A percentile compares a stretch with the other conserved stretches of the same genome.
phyloP scores from a whole-genome alignment of 2,113 vertebrate genomes.

The Coreoperca whiteheadi region DNA sequence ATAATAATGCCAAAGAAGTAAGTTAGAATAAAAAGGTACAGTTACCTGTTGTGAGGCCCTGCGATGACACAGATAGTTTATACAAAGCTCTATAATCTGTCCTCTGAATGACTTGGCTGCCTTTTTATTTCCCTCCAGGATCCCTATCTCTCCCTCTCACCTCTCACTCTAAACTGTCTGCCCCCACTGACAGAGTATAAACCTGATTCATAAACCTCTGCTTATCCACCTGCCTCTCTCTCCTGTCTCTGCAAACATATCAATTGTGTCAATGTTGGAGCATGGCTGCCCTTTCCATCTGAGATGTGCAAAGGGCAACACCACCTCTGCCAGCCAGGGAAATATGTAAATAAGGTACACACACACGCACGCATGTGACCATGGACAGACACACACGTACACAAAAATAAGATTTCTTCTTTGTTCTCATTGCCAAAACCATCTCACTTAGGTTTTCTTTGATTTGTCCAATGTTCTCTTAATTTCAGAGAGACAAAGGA shows the following conservation, averaged over 20 bases:
- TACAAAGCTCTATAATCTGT: constrained; percentile 46
- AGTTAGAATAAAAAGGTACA: constrained; percentile 45
- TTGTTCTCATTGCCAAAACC: not conserved
- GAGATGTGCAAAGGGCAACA: constrained; percentile 81
- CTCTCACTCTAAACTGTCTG: constrained; percentile 55
- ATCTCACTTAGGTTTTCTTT: not conserved
- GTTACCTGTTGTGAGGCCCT: constrained; percentile 73
- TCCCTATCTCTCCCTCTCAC: constrained; percentile 49
- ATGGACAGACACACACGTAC: not conserved
- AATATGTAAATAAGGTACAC: constrained; percentile 65
- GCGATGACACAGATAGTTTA: constrained; percentile 44
- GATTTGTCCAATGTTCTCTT: not conserved
- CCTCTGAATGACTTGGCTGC: constrained; percentile 38
- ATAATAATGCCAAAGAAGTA: constrained; percentile 9
- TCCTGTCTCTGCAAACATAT: constrained; percentile 81
- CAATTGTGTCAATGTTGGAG: constrained; percentile 82
- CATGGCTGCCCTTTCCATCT: constrained; percentile 76
- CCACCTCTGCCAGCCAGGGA: constrained; percentile 43
- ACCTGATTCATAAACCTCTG: constrained; percentile 76
- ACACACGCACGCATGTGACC: not conserved
- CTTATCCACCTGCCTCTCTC: constrained; percentile 63
- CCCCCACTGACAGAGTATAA: constrained; percentile 57
- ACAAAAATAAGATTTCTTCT: not conserved
- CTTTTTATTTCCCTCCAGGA: constrained; percentile 57
- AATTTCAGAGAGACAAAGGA: not conserved